Base-by-base conservation (phyloP, 2,113 vertebrate species). In the Xyrauchen texanus region DNA sequence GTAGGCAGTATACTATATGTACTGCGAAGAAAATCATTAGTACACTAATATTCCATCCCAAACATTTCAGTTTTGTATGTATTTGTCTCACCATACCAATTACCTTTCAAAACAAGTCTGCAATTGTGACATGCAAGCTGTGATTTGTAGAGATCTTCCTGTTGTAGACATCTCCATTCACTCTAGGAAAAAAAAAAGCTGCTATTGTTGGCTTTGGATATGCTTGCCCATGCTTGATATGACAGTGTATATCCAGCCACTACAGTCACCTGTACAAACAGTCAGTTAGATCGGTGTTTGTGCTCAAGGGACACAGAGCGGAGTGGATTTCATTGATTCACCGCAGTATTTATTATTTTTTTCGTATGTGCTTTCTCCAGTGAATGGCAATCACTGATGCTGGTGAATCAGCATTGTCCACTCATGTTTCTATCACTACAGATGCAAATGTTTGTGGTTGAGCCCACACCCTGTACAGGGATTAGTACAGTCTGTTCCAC, bases 61-160 rank as follows among this genome's bases (percentile, higher is more conserved):
- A 34, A 34, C 21, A 34, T 34, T 34, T 34, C 21, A 34, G 21
- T 34, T 34, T 34, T 34, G 3, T 34, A 34, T 34, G 21, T 34
- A 34, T 34, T 34, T 34, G 21, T 34, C 21, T 34, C 4, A 53
- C 69, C 7, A 16, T 44, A 5, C 4, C 45, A 46, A 60, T 74
- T 47, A 61, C 71, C 21, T 6, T 47, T 42, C 13, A 60, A 47
- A 63, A 2, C 2, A 15, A 63, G 58, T 51, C 3, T n/a, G 15
- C 10, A 13, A 74, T 34, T 34, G 58, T n/a, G 72, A 62, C 5
- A 42, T 57, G 16, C 12, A 63, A 49, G 7, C 45, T 58, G 60
- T 58, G 63, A 10, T 78, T 47, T 74, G 69, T 34, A n/a, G 64
- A 45, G 49, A 76, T 64, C 69, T 85, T 88, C 85, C 82, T 83